Conservation (phyloP, 2,797 vertebrate genomes). For the Pseudocheirus occidentalis region DNA sequence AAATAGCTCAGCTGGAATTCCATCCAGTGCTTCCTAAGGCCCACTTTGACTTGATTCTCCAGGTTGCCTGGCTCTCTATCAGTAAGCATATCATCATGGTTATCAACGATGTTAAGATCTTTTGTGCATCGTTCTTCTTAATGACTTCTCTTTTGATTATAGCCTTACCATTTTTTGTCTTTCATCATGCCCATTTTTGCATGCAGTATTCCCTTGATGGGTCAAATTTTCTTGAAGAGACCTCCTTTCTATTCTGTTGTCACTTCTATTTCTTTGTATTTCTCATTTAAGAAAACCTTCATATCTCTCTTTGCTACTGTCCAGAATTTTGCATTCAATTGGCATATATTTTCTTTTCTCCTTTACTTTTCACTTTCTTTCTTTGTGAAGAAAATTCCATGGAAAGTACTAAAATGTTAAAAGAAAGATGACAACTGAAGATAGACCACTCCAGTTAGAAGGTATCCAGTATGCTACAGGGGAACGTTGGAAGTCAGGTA, state of each 20-base stretch:
- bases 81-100: background rate
- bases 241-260: background rate
- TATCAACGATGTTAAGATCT: background rate
- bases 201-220: background rate
- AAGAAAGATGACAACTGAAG: background rate
- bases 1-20: background rate
- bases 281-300: too few species aligned
- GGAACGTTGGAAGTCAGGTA: too few species aligned
- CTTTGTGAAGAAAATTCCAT: background rate
- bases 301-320: too few species aligned
- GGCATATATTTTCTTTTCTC: background rate
- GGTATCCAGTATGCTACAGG: background rate
- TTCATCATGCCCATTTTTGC: background rate
- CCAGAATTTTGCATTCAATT: background rate
- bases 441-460: background rate
- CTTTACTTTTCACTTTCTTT: background rate
- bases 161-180: background rate
- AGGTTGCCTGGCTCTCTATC: background rate
- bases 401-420: background rate
- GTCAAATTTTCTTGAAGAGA: background rate
- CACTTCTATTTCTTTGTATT: too few species aligned
- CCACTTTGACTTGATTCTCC: too few species aligned
- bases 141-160: background rate
- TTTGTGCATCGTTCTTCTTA: background rate
- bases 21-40: background rate